phyloP scores from a whole-genome alignment of 2,113 vertebrate species.

The Callocephalon fimbriatum region DNA sequence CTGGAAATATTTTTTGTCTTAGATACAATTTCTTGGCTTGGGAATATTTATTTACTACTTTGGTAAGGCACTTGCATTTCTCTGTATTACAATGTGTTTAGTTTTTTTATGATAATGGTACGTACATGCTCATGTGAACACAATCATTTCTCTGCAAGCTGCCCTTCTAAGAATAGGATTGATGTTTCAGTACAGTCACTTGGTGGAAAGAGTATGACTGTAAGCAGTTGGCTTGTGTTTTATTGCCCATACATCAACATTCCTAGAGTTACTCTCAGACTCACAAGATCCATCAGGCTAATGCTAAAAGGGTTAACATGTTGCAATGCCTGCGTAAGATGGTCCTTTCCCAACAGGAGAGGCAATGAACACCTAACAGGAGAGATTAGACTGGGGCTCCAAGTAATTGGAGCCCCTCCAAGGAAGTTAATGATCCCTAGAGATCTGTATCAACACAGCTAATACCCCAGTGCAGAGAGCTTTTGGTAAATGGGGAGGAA shows the following conservation, averaged over 20 bases:
- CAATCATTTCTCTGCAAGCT: background rate
- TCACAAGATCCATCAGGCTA: background rate
- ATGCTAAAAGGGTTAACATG: background rate
- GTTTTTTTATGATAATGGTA: background rate
- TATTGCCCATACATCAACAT: background rate
- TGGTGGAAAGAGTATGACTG: background rate
- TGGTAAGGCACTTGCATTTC: background rate
- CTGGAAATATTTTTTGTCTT: background rate
- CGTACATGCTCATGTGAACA: background rate
- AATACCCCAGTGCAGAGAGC: background rate
- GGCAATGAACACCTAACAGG: background rate
- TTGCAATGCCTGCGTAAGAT: background rate
- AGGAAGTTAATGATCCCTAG: background rate
- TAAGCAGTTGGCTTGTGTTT: background rate
- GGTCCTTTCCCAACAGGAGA: background rate
- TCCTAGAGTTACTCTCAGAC: background rate
- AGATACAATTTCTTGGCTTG: background rate
- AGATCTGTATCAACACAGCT: background rate
- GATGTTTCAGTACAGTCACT: background rate
- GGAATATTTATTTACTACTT: background rate
- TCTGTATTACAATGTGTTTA: background rate
- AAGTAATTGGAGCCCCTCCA: background rate
- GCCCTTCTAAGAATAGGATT: background rate
- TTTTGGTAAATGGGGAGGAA: background rate
- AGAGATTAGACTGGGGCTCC: background rate